Conservation (phyloP, 2,888 invertebrate species). For the Xestia rhomboidea region DNA sequence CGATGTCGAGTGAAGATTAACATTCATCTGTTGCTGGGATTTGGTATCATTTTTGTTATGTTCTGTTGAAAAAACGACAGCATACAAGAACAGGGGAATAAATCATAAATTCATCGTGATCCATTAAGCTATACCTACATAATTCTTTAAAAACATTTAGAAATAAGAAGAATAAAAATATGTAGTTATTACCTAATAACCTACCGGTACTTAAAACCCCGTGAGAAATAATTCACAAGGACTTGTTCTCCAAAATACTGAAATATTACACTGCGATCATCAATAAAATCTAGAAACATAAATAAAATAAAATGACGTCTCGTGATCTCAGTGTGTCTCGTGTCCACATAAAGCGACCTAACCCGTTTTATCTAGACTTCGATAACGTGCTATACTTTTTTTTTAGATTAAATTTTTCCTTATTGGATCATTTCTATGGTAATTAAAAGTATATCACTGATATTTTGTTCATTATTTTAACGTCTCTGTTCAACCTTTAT, state of each 20-base stretch:
- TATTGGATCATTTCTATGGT: constrained; percentile 1
- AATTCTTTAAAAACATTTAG: not conserved
- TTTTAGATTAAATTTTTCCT: constrained; percentile 1
- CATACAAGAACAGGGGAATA: not conserved
- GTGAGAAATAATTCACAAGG: not conserved
- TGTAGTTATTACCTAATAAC: not conserved
- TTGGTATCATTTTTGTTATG: not conserved
- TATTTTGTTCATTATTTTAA: constrained; percentile 28
- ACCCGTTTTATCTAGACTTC: constrained; percentile 22
- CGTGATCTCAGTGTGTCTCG: no score
- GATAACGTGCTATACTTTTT: constrained; percentile 2
- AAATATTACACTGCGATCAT: not conserved
- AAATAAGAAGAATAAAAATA: constrained; percentile 1
- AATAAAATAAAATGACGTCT: not conserved
- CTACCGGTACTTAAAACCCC: not conserved
- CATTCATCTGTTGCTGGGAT: constrained; percentile 45
- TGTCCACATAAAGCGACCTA: not conserved
- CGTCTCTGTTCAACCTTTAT: constrained; percentile 23
- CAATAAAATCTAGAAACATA: not conserved
- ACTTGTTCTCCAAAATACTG: not conserved
- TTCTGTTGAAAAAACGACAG: not conserved
- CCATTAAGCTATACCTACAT: not conserved
- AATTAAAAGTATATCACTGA: constrained; percentile 17
- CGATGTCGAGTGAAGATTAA: constrained; percentile 50
- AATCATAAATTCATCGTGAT: not conserved